Conservation (phyloP, 2,797 vertebrate genomes). For the Sternarchorhynchus goeldii region DNA sequence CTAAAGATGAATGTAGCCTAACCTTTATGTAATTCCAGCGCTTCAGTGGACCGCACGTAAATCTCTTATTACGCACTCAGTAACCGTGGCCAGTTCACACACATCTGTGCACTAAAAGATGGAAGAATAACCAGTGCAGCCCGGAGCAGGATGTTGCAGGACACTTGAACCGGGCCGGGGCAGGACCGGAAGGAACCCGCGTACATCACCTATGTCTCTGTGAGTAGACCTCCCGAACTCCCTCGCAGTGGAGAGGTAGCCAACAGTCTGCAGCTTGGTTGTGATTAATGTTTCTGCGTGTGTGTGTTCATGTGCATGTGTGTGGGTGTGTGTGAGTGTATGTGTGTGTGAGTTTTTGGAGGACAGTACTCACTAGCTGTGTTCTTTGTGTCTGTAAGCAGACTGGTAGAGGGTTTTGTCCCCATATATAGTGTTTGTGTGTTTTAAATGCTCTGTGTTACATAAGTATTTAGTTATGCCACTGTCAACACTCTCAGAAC, state of each 20-base stretch:
- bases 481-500: not conserved
- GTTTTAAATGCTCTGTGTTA: not conserved
- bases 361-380: not conserved
- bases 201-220: not conserved
- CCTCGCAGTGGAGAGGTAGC: not conserved
- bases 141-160: too few species aligned
- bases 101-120: too few species aligned
- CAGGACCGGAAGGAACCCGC: not conserved
- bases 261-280: not conserved
- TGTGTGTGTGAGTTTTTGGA: not conserved
- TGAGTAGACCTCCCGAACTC: not conserved
- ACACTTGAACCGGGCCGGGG: too few species aligned
- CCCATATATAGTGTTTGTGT: not conserved
- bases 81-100: too few species aligned
- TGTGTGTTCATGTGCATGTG: constrained; percentile 22
- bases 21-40: too few species aligned
- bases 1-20: too few species aligned
- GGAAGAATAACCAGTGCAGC: too few species aligned
- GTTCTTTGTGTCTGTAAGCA: constrained; percentile 19
- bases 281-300: not conserved
- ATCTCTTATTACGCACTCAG: too few species aligned
- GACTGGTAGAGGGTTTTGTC: not conserved
- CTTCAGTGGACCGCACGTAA: too few species aligned
- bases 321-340: not conserved
- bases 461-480: constrained; percentile 8